Evolutionary conservation across 2,113 vertebrate species (phyloP).

Genomic region (Periophthalmus modestus): DNA sequence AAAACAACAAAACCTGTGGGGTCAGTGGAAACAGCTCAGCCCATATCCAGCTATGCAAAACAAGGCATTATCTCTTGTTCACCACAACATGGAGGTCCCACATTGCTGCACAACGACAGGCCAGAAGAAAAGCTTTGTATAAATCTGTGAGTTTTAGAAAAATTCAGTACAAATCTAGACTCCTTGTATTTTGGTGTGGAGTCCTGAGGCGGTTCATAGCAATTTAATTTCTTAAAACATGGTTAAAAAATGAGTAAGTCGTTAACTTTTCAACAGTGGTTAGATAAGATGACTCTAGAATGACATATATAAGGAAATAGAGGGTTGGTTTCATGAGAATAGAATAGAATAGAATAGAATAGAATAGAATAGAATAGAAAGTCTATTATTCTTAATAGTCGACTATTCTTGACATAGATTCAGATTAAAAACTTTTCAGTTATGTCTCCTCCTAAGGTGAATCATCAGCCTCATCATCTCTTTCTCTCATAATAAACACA

Average conservation of each 20-base stretch:
- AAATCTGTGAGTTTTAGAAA: no score
- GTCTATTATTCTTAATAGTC: no score
- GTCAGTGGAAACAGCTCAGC: constrained; percentile 30
- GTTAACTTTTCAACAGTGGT: constrained; percentile 1
- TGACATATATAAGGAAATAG: constrained; percentile 15
- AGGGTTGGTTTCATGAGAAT: no score
- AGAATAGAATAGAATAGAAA: no score
- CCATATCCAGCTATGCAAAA: constrained; percentile 46
- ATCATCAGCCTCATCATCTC: background rate
- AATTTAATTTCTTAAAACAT: no score
- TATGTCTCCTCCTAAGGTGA: background rate
- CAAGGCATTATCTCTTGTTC: constrained; percentile 26
- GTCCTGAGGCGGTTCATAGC: no score
- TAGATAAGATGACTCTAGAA: constrained; percentile 27
- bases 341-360: no score
- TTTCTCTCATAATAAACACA: background rate
- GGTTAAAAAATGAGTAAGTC: no score
- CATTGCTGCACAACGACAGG: background rate
- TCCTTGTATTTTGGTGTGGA: no score
- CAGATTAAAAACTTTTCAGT: background rate
- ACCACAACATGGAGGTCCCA: constrained; percentile 24
- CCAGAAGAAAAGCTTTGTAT: background rate
- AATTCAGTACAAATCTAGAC: no score
- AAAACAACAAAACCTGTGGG: constrained; percentile 40
- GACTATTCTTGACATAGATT: background rate